Evolutionary conservation across 2,888 invertebrate genomes (phyloP), one percentile per base, ranked within the genome.

Genomic region (Chydorus sphaericus): DNA sequence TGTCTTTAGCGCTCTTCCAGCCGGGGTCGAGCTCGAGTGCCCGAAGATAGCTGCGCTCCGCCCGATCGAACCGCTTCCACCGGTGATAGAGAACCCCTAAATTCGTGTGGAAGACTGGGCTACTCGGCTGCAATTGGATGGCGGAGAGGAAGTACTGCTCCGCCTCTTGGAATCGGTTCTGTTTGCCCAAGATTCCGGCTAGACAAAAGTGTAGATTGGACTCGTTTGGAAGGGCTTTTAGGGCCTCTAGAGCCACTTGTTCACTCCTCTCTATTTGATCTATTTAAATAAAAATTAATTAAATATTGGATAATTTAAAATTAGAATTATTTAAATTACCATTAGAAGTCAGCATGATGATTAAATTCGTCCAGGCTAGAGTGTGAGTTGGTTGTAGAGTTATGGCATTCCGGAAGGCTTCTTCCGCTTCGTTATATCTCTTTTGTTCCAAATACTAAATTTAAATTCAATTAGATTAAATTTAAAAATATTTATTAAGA

Each of bases 41-140:
- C 64, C 75, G 79, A 62, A 73, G 72, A 67, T 94, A 94, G 72
- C 82, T 79, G 60, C 75, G 68, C 65, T 81, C 77, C 1, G 93
- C 93, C 62, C 78, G 71, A 6, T 77, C 74, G 58, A 77, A 75
- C 70, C 83, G 88, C 60, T 83, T 83, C 90, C 90, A 91, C 23
- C 90, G 80, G 71, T 92, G 92, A 69, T 92, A 92, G n/a, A 93
- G 73, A 20, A 93, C 90, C 57, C 87, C 93, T 62, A 96, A 75
- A 75, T 97, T 96, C 2, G 88, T 82, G 66, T 83, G 83, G 71
- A 88, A 91, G 55, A 86, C 76, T n/a, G 87, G 81, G 68, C 85
- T 84, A 11, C 74, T 73, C 10, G 81, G 78, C 55, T 76, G 55
- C 37, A 82, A 68, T 52, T 76, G 69, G 48, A 94, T 81, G 0